Evolutionary conservation across 1,140 invertebrate species (phyloP).

Genomic region (Tetramorium parvispinum): DNA sequence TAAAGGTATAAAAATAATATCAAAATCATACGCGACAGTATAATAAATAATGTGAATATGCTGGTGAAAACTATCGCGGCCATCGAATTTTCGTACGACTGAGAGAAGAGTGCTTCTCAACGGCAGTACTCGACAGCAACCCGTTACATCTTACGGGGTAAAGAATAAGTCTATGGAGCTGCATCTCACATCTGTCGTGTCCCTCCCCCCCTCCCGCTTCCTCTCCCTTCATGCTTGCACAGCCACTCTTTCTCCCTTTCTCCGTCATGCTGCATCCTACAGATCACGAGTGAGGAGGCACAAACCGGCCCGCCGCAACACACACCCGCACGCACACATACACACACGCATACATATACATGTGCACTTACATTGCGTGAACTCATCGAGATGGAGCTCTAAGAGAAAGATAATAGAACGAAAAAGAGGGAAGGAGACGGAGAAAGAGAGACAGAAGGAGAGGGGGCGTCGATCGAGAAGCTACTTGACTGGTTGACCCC

Average conservation of each 20-base stretch:
- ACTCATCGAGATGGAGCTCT: conserved; percentile 50
- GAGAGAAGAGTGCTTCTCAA: conserved; percentile 16
- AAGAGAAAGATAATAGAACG: conserved; percentile 59
- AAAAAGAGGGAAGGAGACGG: conserved; percentile 64
- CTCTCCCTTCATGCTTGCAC: conserved; percentile 32
- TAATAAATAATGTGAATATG: neutral
- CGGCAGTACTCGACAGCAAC: conserved; percentile 50
- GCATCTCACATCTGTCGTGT: conserved; percentile 79
- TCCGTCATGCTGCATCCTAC: conserved; percentile 55
- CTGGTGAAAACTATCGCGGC: neutral
- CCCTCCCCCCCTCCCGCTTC: neutral
- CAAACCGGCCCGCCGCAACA: conserved; percentile 72
- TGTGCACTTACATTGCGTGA: conserved; percentile 55
- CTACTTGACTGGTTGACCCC: conserved; percentile 79
- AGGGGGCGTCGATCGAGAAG: conserved; percentile 57
- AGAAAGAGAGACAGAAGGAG: conserved; percentile 61
- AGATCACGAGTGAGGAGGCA: conserved; percentile 74
- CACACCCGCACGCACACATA: conserved; percentile 44
- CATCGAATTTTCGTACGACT: conserved; percentile 8
- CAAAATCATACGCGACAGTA: neutral
- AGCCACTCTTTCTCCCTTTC: conserved; percentile 62
- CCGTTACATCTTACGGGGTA: conserved; percentile 74
- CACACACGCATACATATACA: neutral
- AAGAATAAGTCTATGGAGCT: conserved; percentile 68
- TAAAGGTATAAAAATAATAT: neutral